phyloP scores from a whole-genome alignment of 2,113 vertebrate species.

The Thinocorus orbignyianus region DNA sequence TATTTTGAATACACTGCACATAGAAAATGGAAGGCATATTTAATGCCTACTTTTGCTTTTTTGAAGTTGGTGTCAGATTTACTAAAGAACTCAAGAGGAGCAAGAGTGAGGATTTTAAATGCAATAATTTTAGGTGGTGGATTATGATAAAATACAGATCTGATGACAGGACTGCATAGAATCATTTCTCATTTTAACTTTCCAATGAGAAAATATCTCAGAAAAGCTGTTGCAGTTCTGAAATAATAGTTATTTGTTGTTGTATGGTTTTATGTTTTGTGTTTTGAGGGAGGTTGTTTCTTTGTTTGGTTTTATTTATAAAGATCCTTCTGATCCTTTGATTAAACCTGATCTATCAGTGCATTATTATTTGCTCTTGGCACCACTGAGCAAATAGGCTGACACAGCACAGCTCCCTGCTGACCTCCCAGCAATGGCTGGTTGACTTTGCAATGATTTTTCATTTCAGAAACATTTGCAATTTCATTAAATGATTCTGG shows the following conservation, averaged over 20 bases:
- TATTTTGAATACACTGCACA: background rate
- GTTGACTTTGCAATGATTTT: constrained; percentile 56
- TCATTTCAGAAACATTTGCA: constrained; percentile 56
- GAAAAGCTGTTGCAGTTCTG: background rate
- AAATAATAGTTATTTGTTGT: background rate
- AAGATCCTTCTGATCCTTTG: background rate
- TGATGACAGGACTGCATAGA: background rate
- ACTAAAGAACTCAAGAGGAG: background rate
- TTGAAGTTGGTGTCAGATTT: background rate
- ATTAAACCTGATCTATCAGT: constrained; percentile 4
- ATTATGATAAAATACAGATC: background rate
- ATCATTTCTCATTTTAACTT: background rate
- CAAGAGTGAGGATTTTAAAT: background rate
- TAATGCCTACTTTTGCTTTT: background rate
- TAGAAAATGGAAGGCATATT: background rate
- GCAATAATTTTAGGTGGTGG: background rate
- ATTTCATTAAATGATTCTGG: constrained; percentile 56
- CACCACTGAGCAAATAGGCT: constrained; percentile 33
- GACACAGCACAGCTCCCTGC: constrained; percentile 39
- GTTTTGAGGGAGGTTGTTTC: too few relatives aligned
- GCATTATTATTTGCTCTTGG: constrained; percentile 14
- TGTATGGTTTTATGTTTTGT: background rate
- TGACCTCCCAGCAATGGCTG: constrained; percentile 20
- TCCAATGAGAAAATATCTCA: background rate
- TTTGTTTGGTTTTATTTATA: background rate